Conservation (phyloP, 1,140 invertebrate genomes). For the Zaprionus tsacasi region DNA sequence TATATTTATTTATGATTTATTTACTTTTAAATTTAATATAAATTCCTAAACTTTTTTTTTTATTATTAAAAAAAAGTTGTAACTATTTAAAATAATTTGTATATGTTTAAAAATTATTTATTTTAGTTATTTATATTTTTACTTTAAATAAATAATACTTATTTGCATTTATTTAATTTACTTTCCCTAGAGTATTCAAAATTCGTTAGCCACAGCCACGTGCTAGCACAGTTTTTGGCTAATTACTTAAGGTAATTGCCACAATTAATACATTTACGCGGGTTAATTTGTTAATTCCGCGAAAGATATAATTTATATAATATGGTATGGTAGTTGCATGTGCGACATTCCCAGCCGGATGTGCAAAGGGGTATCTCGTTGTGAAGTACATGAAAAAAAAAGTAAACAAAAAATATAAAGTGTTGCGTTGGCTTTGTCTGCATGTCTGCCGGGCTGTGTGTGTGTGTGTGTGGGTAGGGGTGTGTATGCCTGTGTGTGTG, state of each 20-base stretch:
- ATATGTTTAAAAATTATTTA: not conserved
- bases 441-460: not conserved
- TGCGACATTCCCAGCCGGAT: not conserved
- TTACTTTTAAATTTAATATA: too few relatives aligned
- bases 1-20: not conserved
- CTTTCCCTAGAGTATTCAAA: not conserved
- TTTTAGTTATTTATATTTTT: not conserved
- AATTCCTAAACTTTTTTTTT: too few relatives aligned
- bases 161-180: not conserved
- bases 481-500: not conserved
- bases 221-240: not conserved
- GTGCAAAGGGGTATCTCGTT: conserved; percentile 12
- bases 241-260: conserved; percentile 17
- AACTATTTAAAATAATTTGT: not conserved
- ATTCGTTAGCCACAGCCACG: not conserved
- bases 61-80: not conserved
- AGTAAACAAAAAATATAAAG: conserved; percentile 74
- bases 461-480: conserved; percentile 19
- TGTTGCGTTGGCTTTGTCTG: conserved; percentile 42
- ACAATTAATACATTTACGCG: conserved; percentile 15
- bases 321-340: not conserved
- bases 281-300: conserved; percentile 10
- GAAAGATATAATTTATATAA: conserved; percentile 2
- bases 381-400: conserved; percentile 38
- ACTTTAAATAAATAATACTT: not conserved